A percentile compares a stretch with the other conserved stretches of the same genome.
Conservation (phyloP, 2,888 invertebrate species). For the Malthinus seriepunctatus region DNA sequence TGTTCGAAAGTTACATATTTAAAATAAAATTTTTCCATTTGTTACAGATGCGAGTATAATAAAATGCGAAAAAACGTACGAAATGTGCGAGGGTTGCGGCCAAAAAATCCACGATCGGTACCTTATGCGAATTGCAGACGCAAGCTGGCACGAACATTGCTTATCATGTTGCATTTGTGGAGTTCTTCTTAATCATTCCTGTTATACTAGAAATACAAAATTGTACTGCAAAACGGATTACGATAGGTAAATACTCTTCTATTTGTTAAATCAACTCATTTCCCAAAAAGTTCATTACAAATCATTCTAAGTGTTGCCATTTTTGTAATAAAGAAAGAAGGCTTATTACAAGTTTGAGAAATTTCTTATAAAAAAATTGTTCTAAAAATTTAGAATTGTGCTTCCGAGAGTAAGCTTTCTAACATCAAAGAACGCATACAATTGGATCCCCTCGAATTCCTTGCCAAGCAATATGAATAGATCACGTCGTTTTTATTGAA, state of each 20-base stretch:
- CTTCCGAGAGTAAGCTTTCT: slow-evolving; percentile 12
- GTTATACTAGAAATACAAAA: slow-evolving; percentile 92
- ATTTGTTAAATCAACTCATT: not conserved
- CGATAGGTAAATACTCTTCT: slow-evolving; percentile 71
- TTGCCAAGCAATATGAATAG: slow-evolving; percentile 29
- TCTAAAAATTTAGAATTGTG: slow-evolving; percentile 18
- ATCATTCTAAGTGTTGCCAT: not conserved
- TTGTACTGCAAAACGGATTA: slow-evolving; percentile 97
- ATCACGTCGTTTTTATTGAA: slow-evolving; percentile 45
- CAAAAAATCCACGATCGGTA: slow-evolving; percentile 94
- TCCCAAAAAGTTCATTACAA: not conserved
- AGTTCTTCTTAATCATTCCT: slow-evolving; percentile 86
- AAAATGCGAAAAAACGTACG: slow-evolving; percentile 79
- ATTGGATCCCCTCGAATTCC: slow-evolving; percentile 29
- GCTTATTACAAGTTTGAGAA: slow-evolving; percentile 2
- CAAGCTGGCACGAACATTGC: slow-evolving; percentile 97
- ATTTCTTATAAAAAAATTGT: slow-evolving; percentile 8
- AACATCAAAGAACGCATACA: slow-evolving; percentile 27
- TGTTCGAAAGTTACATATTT: slow-evolving; percentile 5
- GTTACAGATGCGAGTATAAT: slow-evolving; percentile 57
- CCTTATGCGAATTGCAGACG: slow-evolving; percentile 91
- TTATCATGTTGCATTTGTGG: slow-evolving; percentile 95
- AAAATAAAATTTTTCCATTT: slow-evolving; percentile 30
- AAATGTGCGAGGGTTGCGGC: slow-evolving; percentile 93
- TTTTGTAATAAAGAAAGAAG: not conserved